These are phyloP conservation scores for Scarus forsteni DNA, from an alignment of 2,797 vertebrate species.

Conservation along the genomic window DNA sequence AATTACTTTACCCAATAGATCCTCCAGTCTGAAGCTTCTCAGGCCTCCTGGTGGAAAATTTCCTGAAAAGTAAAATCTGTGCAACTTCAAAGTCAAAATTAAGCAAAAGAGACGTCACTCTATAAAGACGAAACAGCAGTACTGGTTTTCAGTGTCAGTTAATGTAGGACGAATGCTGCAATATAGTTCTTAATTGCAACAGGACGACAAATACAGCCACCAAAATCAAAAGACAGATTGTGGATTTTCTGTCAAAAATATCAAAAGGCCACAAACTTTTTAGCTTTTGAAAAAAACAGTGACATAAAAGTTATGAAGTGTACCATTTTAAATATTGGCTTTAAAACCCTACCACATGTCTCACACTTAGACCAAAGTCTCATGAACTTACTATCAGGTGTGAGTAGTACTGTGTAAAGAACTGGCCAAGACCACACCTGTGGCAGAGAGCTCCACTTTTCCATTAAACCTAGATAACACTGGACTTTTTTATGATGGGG, in stretches of 20 bases:
- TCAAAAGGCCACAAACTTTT: neutral
- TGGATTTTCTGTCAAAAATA: neutral
- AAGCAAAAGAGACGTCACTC: slow-evolving; percentile 38
- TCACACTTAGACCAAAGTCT: too few relatives aligned
- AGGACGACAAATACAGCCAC: neutral
- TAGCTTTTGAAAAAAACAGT: neutral
- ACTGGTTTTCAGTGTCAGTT: slow-evolving; percentile 37
- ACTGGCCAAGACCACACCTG: too few relatives aligned
- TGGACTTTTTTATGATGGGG: too few relatives aligned
- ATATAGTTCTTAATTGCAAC: neutral
- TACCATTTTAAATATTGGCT: too few relatives aligned
- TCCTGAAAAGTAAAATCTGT: slow-evolving; percentile 16
- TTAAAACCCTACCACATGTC: too few relatives aligned
- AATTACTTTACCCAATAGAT: slow-evolving; percentile 67
- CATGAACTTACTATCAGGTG: too few relatives aligned
- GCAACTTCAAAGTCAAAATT: slow-evolving; percentile 45
- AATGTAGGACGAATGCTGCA: slow-evolving; percentile 23
- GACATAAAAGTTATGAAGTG: too few relatives aligned
- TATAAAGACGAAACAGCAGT: slow-evolving; percentile 51
- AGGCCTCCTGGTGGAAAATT: slow-evolving; percentile 53
- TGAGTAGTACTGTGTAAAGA: too few relatives aligned
- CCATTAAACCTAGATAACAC: too few relatives aligned
- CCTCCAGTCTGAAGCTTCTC: slow-evolving; percentile 59
- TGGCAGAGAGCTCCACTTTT: too few relatives aligned
- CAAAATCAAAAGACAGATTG: neutral